Evolutionary conservation across 2,797 vertebrate genomes (phyloP).

Genomic region (Cheirogaleus major): DNA sequence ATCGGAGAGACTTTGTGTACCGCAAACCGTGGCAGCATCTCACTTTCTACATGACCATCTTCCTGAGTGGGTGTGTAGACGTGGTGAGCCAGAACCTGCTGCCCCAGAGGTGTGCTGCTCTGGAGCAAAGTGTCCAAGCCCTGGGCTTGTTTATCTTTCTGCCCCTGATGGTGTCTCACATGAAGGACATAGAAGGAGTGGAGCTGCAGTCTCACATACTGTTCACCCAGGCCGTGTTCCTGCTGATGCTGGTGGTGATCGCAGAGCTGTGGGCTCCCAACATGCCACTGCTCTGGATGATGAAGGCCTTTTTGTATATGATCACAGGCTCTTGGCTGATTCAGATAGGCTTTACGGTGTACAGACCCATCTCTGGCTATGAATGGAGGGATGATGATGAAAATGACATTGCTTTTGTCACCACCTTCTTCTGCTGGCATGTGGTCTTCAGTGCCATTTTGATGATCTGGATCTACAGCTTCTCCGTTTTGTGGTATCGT

Average conservation of each 20-base stretch:
- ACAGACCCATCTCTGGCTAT: slow-evolving; percentile 73
- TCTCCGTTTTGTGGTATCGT: slow-evolving; percentile 52
- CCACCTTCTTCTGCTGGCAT: slow-evolving; percentile 82
- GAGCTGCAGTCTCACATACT: slow-evolving; percentile 72
- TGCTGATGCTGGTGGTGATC: slow-evolving; percentile 54
- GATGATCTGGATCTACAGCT: slow-evolving; percentile 54
- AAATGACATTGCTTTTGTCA: slow-evolving; percentile 72
- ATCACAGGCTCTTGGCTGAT: slow-evolving; percentile 77
- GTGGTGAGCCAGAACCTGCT: slow-evolving; percentile 78
- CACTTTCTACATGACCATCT: slow-evolving; percentile 71
- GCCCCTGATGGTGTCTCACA: slow-evolving; percentile 72
- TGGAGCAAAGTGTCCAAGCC: slow-evolving; percentile 72
- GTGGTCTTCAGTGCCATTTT: slow-evolving; percentile 47
- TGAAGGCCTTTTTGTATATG: slow-evolving; percentile 75
- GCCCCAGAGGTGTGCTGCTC: slow-evolving; percentile 38
- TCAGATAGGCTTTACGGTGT: slow-evolving; percentile 77
- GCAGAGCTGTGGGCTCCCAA: slow-evolving; percentile 78
- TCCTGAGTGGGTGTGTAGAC: slow-evolving; percentile 75
- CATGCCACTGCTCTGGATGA: slow-evolving; percentile 51
- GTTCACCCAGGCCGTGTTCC: slow-evolving; percentile 61
- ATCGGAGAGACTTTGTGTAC: slow-evolving; percentile 69
- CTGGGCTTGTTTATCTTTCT: slow-evolving; percentile 57
- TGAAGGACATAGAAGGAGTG: slow-evolving; percentile 75
- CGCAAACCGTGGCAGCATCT: slow-evolving; percentile 80
- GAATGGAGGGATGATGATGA: slow-evolving; percentile 67